phyloP scores from a whole-genome alignment of 1,140 invertebrate genomes.

The Drosophila melanogaster region DNA sequence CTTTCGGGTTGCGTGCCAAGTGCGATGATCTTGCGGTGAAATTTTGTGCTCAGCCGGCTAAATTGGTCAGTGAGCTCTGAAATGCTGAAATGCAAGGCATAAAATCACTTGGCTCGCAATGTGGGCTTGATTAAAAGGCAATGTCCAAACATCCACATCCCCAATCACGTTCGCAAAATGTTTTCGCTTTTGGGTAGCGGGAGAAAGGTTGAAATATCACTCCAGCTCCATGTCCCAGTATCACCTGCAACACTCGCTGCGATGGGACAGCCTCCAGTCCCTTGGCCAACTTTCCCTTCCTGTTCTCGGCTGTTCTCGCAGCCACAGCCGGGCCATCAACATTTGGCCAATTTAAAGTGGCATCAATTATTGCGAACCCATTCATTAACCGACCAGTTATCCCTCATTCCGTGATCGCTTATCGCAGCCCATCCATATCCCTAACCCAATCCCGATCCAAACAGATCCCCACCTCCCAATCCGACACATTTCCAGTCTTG shows the following conservation, averaged over 20 bases:
- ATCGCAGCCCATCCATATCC: constrained; percentile 68
- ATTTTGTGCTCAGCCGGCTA: constrained; percentile 82
- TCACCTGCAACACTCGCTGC: constrained; percentile 46
- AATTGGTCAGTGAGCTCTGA: constrained; percentile 82
- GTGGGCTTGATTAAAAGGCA: constrained; percentile 79
- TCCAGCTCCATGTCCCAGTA: constrained; percentile 55
- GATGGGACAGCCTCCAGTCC: constrained; percentile 21
- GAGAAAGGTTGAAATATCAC: constrained; percentile 81
- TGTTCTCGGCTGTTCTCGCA: constrained; percentile 7
- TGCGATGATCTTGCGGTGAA: constrained; percentile 83
- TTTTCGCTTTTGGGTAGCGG: constrained; percentile 59
- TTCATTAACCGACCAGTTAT: constrained; percentile 79
- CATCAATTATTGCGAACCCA: constrained; percentile 80
- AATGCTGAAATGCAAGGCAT: constrained; percentile 69
- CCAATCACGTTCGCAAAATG: constrained; percentile 43
- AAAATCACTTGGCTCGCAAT: constrained; percentile 77
- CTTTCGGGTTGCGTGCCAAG: constrained; percentile 79
- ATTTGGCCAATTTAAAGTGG: constrained; percentile 74
- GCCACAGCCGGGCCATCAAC: constrained; percentile 36
- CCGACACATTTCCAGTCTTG: constrained; percentile 38
- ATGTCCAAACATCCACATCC: constrained; percentile 48
- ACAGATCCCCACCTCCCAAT: not conserved
- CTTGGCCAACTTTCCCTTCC: constrained; percentile 69
- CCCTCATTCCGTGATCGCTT: constrained; percentile 77
- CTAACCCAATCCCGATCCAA: constrained; percentile 51